Conservation (phyloP, 2,888 invertebrate genomes). For the Cataglyphis rosenhaueri region DNA sequence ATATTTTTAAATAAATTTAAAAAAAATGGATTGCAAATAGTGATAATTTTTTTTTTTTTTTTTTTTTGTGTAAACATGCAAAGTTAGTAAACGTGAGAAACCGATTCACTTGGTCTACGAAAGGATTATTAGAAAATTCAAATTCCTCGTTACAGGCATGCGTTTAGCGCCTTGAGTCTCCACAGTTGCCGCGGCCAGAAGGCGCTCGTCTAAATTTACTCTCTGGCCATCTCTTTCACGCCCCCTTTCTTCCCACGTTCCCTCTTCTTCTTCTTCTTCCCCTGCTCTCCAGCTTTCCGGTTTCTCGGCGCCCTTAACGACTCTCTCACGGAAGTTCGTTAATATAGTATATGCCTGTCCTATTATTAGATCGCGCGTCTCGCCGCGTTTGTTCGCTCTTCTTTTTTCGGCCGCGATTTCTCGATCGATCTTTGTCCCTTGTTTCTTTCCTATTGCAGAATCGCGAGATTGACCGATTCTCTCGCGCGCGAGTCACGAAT, state of each 20-base stretch:
- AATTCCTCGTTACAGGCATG: background rate
- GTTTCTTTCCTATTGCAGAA: constrained; percentile 21
- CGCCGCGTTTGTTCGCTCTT: constrained; percentile 36
- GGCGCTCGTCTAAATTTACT: constrained; percentile 73
- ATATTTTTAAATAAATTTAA: background rate
- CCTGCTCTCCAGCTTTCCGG: constrained; percentile 72
- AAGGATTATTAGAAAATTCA: constrained; percentile 12
- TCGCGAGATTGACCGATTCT: constrained; percentile 58
- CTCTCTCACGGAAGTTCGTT: constrained; percentile 74
- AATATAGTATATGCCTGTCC: constrained; percentile 62
- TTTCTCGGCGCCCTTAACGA: constrained; percentile 71
- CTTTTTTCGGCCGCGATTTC: constrained; percentile 3
- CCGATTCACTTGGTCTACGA: background rate
- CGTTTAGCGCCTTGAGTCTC: constrained; percentile 58
- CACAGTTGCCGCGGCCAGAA: constrained; percentile 73
- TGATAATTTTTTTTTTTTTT: background rate
- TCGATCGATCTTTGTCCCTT: constrained; percentile 30
- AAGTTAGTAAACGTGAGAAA: background rate
- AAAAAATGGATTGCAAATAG: background rate
- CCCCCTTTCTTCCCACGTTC: constrained; percentile 14
- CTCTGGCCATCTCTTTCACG: constrained; percentile 34
- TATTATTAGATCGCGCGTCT: constrained; percentile 71
- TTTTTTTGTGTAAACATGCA: background rate
- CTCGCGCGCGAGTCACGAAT: constrained; percentile 72
- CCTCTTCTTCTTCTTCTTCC: background rate